A percentile compares a stretch with the other conserved stretches of the same genome.
Evolutionary conservation across 2,888 invertebrate genomes (phyloP).

Genomic region (Caenorhabditis uteleia): DNA sequence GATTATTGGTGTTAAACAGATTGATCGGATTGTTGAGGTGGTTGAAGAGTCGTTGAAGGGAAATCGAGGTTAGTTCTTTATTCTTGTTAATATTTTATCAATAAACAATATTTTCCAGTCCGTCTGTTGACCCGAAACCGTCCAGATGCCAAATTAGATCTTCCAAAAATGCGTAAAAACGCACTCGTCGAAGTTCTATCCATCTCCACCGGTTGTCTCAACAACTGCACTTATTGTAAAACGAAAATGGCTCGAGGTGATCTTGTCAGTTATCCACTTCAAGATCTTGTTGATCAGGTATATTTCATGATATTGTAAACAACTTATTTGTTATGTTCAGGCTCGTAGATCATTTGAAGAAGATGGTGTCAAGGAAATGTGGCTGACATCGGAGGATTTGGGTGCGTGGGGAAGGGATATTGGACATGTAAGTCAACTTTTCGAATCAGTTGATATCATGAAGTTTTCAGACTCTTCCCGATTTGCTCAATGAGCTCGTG

Average conservation of each 20-base stretch:
- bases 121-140: slow-evolving; percentile 49
- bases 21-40: slow-evolving; percentile 93
- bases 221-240: slow-evolving; percentile 98
- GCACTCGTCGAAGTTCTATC: slow-evolving; percentile 86
- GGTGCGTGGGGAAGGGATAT: slow-evolving; percentile 97
- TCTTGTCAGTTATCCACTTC: slow-evolving; percentile 82
- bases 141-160: slow-evolving; percentile 84
- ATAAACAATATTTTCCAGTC: slow-evolving; percentile 18
- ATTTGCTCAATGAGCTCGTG: slow-evolving; percentile 84
- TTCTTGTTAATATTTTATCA: neutral
- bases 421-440: slow-evolving; percentile 72
- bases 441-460: slow-evolving; percentile 54
- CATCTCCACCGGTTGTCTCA: slow-evolving; percentile 78
- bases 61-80: slow-evolving; percentile 31
- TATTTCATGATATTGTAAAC: neutral
- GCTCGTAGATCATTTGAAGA: slow-evolving; percentile 56
- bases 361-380: slow-evolving; percentile 93
- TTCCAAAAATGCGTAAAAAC: slow-evolving; percentile 94
- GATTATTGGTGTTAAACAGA: slow-evolving; percentile 96
- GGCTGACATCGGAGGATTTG: slow-evolving; percentile 97
- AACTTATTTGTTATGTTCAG: slow-evolving; percentile 11
- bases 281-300: slow-evolving; percentile 49
- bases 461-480: slow-evolving; percentile 76
- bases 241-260: slow-evolving; percentile 86
- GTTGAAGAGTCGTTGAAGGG: slow-evolving; percentile 97